Base-by-base conservation (phyloP, 2,888 invertebrate species). In the Luffia ferchaultella region DNA sequence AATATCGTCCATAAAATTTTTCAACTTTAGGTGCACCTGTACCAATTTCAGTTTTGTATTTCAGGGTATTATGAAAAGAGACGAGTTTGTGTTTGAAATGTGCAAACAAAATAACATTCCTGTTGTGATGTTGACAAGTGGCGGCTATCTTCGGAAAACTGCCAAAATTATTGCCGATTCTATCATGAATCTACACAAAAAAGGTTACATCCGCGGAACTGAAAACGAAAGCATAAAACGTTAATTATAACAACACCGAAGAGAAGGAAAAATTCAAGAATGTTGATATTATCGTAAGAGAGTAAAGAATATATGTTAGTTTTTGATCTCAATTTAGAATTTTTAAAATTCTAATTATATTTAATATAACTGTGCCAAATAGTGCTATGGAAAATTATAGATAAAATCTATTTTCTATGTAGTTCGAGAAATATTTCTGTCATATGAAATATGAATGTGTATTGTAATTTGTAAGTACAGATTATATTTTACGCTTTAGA, bases 41-140 rank as follows among this genome's bases (percentile, higher is more conserved):
- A n/a, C n/a, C n/a, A n/a, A n/a, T n/a, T n/a, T n/a, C n/a, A n/a
- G n/a, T n/a, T n/a, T n/a, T n/a, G n/a, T n/a, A n/a, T 79, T 78
- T 2, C 76, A 93, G 90, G 96, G 95, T n/a, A 91, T 96, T 20
- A 89, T 95, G 51, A 85, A 88, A 64, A 83, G 96, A 45, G 96
- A 96, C 68, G 90, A 93, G 70, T 85, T 93, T 45, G 94, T 96
- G 0, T 96, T 96, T 65, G 78, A 87, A 55, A 87, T 87, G 55
- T 92, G 91, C 50, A 83, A 83, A 44, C 62, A 85, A 3, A 71
- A 85, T 16, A 72, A 83, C 20, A 89, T 94, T 52, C 95, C 95
- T 0, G 89, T 95, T 43, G 89, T 93, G 15, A 95, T 95, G 95
- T 71, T 95, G 17, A 93, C 94, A 0, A 95, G 95, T 62, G 96